Evolutionary conservation across 1,140 invertebrate genomes (phyloP).

Genomic region (Polypedilum pembai): DNA sequence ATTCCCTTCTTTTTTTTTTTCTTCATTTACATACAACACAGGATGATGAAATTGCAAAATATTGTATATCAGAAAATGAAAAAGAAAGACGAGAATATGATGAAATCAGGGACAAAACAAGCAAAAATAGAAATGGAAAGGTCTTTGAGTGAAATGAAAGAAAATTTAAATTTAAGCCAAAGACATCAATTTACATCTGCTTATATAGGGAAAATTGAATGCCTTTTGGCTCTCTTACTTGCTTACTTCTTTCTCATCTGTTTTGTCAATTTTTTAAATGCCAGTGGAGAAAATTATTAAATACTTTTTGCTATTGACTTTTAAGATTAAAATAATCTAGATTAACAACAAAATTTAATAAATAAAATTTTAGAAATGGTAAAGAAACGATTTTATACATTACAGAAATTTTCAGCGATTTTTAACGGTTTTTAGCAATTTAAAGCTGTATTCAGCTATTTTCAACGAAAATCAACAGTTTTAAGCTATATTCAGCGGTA

Average conservation of each 20-base stretch:
- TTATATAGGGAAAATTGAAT: not conserved
- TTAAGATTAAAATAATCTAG: no score
- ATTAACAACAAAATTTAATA: no score
- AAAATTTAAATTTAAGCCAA: constrained; percentile 16
- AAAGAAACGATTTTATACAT: no score
- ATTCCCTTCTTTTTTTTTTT: not conserved
- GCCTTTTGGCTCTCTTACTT: not conserved
- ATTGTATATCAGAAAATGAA: not conserved
- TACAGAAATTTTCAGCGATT: no score
- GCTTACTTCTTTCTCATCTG: not conserved
- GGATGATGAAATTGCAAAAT: constrained; percentile 17
- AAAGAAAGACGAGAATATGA: not conserved
- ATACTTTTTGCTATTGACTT: no score
- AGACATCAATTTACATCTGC: not conserved
- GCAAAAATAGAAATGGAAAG: not conserved
- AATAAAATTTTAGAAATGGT: no score
- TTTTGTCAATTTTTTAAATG: not conserved
- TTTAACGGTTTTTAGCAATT: no score
- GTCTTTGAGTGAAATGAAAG: not conserved
- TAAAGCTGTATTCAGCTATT: no score
- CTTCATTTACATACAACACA: not conserved
- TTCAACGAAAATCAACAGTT: no score
- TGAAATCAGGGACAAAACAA: constrained; percentile 3
- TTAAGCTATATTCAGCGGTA: no score
- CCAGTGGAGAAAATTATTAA: not conserved